Base-by-base conservation (phyloP, 37 sponge, comb jelly and placozoan genomes). In the Crambe crambe region DNA sequence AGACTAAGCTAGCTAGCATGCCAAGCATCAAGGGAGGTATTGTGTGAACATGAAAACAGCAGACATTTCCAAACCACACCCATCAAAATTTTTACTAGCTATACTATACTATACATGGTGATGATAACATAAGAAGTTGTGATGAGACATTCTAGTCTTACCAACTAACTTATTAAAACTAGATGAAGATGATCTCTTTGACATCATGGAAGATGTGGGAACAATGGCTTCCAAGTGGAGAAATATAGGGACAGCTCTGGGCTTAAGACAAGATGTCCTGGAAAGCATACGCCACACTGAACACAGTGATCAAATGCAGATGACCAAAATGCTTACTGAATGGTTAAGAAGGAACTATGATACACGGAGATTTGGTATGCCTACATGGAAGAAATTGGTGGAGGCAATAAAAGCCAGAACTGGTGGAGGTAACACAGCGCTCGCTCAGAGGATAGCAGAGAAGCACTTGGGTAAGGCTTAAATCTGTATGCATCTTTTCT, bases 351-450 rank as follows among this genome's bases (percentile, higher is more conserved):
- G 27, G 5, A 34, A 9, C 17, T 27, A 66, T 27, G 34, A 66
- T 66, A 26, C 38, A 15, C 2, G 3, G 15, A 37, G 44, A 5
- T 39, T 38, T 72, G 44, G 42, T 72, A n/a, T 18, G 23, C 47
- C 47, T 39, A 72, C 44, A 41, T 40, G 44, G 72, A 72, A 39
- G 72, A 40, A n/a, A 40, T 42, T 72, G 42, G 44, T n/a, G 27
- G 26, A 72, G 43, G 47, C 47, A 72, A n/a, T 72, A 42, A 1
- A 20, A 35, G 67, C 23, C 5, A 27, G 36, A 27, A 31, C 34
- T 9, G 67, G 67, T 35, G 67, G 67, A 34, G 67, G 36, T 2
- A 66, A 66, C 36, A 30, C 34, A 4, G 67, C 67, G 20, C 67
- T 66, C 5, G 67, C 67, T 66, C 20, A 66, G 2, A 8, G 2